A percentile compares a stretch with the other conserved stretches of the same genome.
phyloP scores from a whole-genome alignment of 2,888 invertebrate species.

The Eumerus sabulonum region DNA sequence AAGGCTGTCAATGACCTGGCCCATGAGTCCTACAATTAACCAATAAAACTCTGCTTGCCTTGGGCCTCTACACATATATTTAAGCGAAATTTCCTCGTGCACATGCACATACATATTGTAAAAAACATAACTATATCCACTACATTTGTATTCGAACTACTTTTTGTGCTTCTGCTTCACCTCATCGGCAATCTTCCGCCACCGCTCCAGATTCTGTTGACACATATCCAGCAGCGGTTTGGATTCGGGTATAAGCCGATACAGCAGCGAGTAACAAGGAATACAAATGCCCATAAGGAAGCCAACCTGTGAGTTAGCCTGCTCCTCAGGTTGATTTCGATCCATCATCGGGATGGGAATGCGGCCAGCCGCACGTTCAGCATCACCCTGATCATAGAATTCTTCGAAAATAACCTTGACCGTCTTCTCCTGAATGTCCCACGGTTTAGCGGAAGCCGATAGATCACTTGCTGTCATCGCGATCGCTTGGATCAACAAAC shows the following conservation, averaged over 20 bases:
- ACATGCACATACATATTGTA: conserved; percentile 17
- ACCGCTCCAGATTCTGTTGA: conserved; percentile 82
- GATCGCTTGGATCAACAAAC: conserved; percentile 86
- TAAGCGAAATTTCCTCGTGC: conserved; percentile 32
- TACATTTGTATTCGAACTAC: conserved; percentile 4
- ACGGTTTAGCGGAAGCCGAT: conserved; percentile 91
- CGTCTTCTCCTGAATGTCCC: conserved; percentile 89
- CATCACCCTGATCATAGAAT: conserved; percentile 89
- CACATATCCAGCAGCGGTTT: conserved; percentile 85
- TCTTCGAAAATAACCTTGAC: conserved; percentile 90
- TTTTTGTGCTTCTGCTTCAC: conserved; percentile 60
- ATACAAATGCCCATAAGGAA: conserved; percentile 90
- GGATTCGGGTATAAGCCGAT: conserved; percentile 85
- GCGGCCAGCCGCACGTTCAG: conserved; percentile 84
- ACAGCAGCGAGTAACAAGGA: conserved; percentile 87
- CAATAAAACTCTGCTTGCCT: too few species aligned
- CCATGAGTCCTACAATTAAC: too few species aligned
- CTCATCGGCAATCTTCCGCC: conserved; percentile 80
- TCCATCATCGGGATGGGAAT: conserved; percentile 91
- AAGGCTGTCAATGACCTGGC: too few species aligned
- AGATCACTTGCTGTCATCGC: conserved; percentile 92
- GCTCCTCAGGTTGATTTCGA: conserved; percentile 85
- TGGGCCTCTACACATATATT: conserved; percentile 8
- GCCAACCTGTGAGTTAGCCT: conserved; percentile 88
- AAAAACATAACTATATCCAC: conserved; percentile 24